These are phyloP conservation scores for Trogon surrucura DNA, from an alignment of 2,113 vertebrate species.

Conservation along the genomic window DNA sequence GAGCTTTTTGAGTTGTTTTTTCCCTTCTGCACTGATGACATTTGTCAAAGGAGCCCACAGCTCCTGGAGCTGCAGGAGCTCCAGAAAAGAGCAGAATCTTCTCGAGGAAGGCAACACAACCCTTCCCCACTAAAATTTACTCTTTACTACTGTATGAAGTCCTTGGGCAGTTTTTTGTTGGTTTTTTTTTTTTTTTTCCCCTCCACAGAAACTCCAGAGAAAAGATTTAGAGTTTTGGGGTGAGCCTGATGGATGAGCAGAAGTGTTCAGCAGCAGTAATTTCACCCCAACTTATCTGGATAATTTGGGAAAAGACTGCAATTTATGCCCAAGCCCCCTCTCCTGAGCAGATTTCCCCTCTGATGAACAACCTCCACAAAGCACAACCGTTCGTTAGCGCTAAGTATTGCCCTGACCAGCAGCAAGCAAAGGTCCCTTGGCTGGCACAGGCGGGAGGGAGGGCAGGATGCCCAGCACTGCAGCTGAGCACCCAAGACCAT, in stretches of 20 bases:
- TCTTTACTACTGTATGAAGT: background rate
- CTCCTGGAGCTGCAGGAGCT: background rate
- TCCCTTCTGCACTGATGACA: background rate
- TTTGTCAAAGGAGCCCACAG: background rate
- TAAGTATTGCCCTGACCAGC: fast-evolving
- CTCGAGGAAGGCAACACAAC: background rate
- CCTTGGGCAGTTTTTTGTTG: background rate
- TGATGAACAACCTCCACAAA: background rate
- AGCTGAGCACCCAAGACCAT: fast-evolving
- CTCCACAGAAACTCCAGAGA: no score
- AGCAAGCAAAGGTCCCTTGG: fast-evolving
- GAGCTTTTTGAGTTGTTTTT: background rate
- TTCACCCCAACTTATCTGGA: background rate
- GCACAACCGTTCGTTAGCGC: background rate
- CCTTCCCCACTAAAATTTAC: background rate
- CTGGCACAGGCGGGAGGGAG: fast-evolving
- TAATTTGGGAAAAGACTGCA: background rate
- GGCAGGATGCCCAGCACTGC: fast-evolving
- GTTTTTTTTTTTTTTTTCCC: background rate
- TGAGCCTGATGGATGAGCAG: background rate
- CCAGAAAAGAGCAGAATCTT: background rate
- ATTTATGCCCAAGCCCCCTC: background rate
- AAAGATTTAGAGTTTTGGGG: background rate
- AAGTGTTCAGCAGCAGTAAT: background rate
- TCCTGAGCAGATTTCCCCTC: background rate